Base-by-base conservation (phyloP, 2,888 invertebrate species). In the Cryptosula pallasiana region DNA sequence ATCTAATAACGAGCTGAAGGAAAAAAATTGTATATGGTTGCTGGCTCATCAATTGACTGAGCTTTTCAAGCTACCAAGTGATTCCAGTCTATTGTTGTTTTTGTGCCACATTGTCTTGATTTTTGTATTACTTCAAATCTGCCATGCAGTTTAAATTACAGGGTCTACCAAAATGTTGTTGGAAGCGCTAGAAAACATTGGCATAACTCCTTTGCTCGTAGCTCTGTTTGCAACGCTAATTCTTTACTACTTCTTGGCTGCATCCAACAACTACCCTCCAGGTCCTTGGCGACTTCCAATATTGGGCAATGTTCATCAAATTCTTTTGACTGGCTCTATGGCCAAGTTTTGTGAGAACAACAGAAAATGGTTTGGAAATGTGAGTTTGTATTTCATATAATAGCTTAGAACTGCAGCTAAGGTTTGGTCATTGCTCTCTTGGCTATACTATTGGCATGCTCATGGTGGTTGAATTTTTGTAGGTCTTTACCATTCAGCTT, bases 401-500 rank as follows among this genome's bases (percentile, higher is more conserved):
- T n/a, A n/a, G n/a, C n/a, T n/a, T n/a, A n/a, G n/a, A n/a, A n/a
- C n/a, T n/a, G n/a, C n/a, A n/a, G n/a, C n/a, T n/a, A n/a, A n/a
- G n/a, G n/a, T n/a, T n/a, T n/a, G n/a, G n/a, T n/a, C n/a, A n/a
- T n/a, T n/a, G n/a, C n/a, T n/a, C n/a, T n/a, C n/a, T 45, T 45
- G 9, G 45, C 45, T 45, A 45, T 45, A 20, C 45, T 45, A 45
- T 45, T 45, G 20, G 45, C 45, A 45, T 45, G 45, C 45, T 45
- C 9, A 13, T 45, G 45, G 5, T 45, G 45, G 20, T n/a, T n/a
- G n/a, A n/a, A n/a, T n/a, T n/a, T n/a, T n/a, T n/a, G 20, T 45
- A 63, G 63, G 63, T 63, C 13, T 63, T 13, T n/a, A 63, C 63
- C n/a, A 63, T 63, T 2, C 25, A 63, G 63, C 63, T 63, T 2